These are phyloP conservation scores for Nilaparvata lugens DNA, from an alignment of 1,140 invertebrate species.

Conservation along the genomic window DNA sequence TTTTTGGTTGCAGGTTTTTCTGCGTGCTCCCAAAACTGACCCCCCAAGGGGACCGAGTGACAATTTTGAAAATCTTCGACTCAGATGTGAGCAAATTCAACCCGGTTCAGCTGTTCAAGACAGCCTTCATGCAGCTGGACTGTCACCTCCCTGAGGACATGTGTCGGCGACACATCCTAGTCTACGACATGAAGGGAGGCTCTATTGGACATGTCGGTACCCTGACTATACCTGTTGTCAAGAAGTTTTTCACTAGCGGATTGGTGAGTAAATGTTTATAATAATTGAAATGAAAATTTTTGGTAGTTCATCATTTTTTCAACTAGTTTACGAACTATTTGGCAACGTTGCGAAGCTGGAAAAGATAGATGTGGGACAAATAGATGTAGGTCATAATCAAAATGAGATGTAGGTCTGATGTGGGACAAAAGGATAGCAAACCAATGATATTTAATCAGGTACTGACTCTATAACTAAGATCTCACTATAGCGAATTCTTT, in stretches of 20 bases:
- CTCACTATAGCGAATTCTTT: too few species aligned
- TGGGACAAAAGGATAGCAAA: too few species aligned
- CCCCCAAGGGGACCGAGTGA: constrained; percentile 9
- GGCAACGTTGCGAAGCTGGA: too few species aligned
- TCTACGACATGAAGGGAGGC: constrained; percentile 9
- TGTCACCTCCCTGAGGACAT: constrained; percentile 9
- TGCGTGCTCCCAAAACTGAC: constrained; percentile 7
- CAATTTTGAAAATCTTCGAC: constrained; percentile 9
- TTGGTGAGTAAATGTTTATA: constrained; percentile 6
- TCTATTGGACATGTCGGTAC: constrained; percentile 4
- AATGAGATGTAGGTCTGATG: too few species aligned
- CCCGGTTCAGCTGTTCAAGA: background rate
- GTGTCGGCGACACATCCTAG: constrained; percentile 2
- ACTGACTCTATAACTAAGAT: too few species aligned
- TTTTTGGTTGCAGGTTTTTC: constrained; percentile 2
- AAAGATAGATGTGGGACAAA: too few species aligned
- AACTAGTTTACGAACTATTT: too few species aligned
- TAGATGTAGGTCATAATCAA: too few species aligned
- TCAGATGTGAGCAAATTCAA: background rate
- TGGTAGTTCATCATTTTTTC: too few species aligned
- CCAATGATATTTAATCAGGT: too few species aligned
- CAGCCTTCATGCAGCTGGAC: constrained; percentile 7
- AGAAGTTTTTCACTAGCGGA: constrained; percentile 4
- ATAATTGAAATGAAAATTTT: too few species aligned
- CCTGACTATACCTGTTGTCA: constrained; percentile 12